Evolutionary conservation across 2,113 vertebrate species (phyloP).

Genomic region (Anas platyrhynchos): DNA sequence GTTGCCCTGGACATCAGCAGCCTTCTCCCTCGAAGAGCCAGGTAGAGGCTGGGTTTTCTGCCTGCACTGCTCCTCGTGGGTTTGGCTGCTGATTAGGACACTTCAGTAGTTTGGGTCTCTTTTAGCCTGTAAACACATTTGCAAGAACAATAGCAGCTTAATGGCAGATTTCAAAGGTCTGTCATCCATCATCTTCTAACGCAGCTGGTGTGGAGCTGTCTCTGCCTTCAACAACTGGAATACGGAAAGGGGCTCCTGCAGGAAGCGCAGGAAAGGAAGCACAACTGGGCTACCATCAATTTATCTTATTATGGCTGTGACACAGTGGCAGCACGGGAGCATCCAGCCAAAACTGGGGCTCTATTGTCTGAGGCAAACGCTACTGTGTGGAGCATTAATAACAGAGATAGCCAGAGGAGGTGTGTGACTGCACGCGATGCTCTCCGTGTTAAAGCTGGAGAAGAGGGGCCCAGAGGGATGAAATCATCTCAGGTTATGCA

Average conservation of each 20-base stretch:
- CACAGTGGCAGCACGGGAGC: background rate
- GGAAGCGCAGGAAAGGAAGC: background rate
- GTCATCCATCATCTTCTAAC: background rate
- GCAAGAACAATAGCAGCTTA: background rate
- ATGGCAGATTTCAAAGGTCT: background rate
- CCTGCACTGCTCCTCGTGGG: background rate
- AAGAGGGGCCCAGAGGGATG: background rate
- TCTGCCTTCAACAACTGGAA: background rate
- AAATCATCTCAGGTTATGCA: background rate
- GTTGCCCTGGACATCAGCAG: background rate
- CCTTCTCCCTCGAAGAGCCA: background rate
- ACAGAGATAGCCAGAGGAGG: background rate
- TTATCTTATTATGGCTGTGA: background rate
- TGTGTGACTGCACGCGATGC: rapidly evolving
- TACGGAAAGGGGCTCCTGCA: background rate
- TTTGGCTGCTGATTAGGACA: background rate
- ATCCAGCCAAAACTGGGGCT: background rate
- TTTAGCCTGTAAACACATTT: background rate
- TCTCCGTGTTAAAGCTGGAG: background rate
- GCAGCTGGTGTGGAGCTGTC: background rate
- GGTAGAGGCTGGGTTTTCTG: background rate
- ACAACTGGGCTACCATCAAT: background rate
- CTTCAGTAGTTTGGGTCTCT: background rate
- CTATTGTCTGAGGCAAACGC: background rate
- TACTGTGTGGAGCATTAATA: rapidly evolving